Evolutionary conservation across 2,797 vertebrate species (phyloP).

Genomic region (Iguana delicatissima): DNA sequence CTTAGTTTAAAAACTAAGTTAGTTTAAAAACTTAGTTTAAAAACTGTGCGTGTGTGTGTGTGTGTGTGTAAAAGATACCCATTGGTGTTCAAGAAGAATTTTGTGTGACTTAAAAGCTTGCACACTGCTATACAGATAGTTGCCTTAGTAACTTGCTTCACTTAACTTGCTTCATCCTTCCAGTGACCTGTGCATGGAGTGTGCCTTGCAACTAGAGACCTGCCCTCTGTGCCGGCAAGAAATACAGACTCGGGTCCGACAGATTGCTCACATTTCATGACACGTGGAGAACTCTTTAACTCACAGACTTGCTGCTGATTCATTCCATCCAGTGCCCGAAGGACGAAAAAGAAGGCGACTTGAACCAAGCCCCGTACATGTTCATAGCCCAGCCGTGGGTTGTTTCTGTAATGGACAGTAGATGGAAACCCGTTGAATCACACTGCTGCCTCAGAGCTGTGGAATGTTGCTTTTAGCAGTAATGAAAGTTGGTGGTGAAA

Average conservation of each 20-base stretch:
- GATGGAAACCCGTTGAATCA: constrained; percentile 71
- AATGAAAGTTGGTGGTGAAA: constrained; percentile 57
- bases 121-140: accelerated
- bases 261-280: constrained; percentile 99
- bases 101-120: neutral
- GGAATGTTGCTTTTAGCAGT: constrained; percentile 61
- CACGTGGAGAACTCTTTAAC: constrained; percentile 75
- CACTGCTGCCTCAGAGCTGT: constrained; percentile 62
- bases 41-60: neutral
- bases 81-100: neutral
- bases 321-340: constrained; percentile 76
- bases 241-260: constrained; percentile 97
- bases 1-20: too few species aligned
- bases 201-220: constrained; percentile 99
- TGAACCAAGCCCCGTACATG: constrained; percentile 67
- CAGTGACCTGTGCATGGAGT: constrained; percentile 99
- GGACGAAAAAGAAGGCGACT: constrained; percentile 69
- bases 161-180: too few species aligned
- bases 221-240: constrained; percentile 99
- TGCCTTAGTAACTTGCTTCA: neutral
- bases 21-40: too few species aligned
- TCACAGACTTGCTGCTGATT: constrained; percentile 71
- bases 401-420: constrained; percentile 75
- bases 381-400: constrained; percentile 73
- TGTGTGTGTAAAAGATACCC: neutral